Percentiles rank a stretch among this genome's conserved stretches.
Conservation (phyloP, 2,888 invertebrate species). For the Xylota sylvarum region DNA sequence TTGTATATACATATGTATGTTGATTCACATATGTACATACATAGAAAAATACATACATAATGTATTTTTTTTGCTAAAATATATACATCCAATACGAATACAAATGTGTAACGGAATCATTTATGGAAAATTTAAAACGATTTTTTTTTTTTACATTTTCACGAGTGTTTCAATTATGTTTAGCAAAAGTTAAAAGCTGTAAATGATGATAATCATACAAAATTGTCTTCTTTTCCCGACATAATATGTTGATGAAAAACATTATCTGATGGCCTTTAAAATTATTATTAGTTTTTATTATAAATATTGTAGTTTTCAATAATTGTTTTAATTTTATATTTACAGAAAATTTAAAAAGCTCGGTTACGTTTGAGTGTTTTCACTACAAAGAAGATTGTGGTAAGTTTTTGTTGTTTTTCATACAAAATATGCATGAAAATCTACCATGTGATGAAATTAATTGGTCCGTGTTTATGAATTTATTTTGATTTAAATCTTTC, state of each 20-base stretch:
- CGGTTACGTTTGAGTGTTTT: not conserved
- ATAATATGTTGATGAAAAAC: conserved; percentile 49
- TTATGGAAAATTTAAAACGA: no score
- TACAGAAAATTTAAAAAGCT: not conserved
- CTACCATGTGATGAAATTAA: conserved; percentile 78
- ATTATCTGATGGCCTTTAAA: conserved; percentile 23
- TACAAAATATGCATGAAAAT: no score
- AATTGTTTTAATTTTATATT: not conserved
- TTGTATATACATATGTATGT: no score
- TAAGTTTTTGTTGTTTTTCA: conserved; percentile 7
- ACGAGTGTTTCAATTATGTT: not conserved
- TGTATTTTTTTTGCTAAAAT: no score
- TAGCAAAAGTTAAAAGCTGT: not conserved
- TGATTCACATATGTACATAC: no score
- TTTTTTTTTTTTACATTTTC: no score
- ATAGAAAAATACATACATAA: no score
- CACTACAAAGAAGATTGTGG: not conserved
- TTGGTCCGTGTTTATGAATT: conserved; percentile 82
- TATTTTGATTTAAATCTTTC: conserved; percentile 78
- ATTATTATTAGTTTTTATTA: not conserved
- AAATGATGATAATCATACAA: conserved; percentile 46
- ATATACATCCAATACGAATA: no score
- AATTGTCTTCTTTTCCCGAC: conserved; percentile 65
- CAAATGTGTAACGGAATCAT: no score
- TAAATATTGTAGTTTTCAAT: not conserved